Evolutionary conservation across 2,113 vertebrate species (phyloP).

Genomic region (Pseudorasbora parva): DNA sequence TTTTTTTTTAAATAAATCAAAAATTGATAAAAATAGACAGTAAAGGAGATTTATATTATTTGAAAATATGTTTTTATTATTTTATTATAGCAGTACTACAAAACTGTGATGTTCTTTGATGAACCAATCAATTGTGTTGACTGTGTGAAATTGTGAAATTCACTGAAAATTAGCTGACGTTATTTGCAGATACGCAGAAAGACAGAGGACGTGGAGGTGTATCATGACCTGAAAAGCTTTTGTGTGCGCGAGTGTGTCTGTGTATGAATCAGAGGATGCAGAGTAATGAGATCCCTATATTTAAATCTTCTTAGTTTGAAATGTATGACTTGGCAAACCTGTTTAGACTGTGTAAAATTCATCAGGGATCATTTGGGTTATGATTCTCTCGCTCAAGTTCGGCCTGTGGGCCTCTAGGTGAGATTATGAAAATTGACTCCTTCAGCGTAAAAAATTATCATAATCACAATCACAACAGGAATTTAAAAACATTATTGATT

Average conservation of each 20-base stretch:
- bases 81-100: too few species aligned
- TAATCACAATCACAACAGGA: not conserved
- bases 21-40: too few species aligned
- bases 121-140: not conserved
- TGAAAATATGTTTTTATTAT: too few species aligned
- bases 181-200: not conserved
- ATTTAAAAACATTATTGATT: not conserved
- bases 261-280: conserved; percentile 13
- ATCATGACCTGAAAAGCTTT: not conserved
- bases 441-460: not conserved
- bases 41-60: too few species aligned
- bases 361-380: conserved; percentile 4
- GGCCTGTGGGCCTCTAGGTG: not conserved
- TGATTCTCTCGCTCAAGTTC: not conserved
- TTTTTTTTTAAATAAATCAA: too few species aligned
- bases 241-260: not conserved
- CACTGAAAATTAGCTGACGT: conserved; percentile 8
- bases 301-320: conserved; percentile 9
- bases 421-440: not conserved
- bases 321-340: conserved; percentile 7
- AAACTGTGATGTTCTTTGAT: not conserved
- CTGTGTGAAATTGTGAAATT: not conserved
- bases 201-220: conserved; percentile 10
- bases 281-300: conserved; percentile 4
- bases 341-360: not conserved